These are phyloP conservation scores for Lasioglossum oenotherae DNA, from an alignment of 2,888 invertebrate species.

Conservation along the genomic window DNA sequence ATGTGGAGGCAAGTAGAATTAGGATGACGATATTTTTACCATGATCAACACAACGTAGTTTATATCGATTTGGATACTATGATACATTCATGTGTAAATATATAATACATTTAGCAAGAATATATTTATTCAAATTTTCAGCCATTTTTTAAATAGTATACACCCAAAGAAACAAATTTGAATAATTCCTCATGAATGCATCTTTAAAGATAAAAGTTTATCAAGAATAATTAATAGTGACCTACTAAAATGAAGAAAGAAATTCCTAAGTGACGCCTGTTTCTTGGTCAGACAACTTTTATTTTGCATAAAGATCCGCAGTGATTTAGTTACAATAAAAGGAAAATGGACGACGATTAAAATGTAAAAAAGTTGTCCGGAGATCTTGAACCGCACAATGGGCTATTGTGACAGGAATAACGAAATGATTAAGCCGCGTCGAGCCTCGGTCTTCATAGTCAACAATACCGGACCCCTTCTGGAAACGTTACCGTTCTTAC, in stretches of 20 bases:
- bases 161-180: too few species aligned
- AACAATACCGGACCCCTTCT: not conserved
- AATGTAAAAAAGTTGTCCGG: not conserved
- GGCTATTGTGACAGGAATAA: not conserved
- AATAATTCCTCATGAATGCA: too few species aligned
- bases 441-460: too few species aligned
- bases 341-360: not conserved
- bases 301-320: not conserved
- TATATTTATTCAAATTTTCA: too few species aligned
- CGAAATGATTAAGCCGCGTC: not conserved
- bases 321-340: not conserved
- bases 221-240: not conserved
- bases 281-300: not conserved
- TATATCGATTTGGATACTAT: too few species aligned
- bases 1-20: too few species aligned
- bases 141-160: too few species aligned
- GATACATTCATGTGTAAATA: too few species aligned
- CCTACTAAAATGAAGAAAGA: not conserved
- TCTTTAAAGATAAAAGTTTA: too few species aligned
- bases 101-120: too few species aligned
- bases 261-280: not conserved
- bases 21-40: too few species aligned
- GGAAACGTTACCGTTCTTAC: not conserved
- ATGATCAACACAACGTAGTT: too few species aligned
- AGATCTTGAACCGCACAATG: not conserved